Evolutionary conservation across 2,797 vertebrate species (phyloP), one percentile per base, ranked within the genome.

Genomic region (Chaenodraco wilsoni): DNA sequence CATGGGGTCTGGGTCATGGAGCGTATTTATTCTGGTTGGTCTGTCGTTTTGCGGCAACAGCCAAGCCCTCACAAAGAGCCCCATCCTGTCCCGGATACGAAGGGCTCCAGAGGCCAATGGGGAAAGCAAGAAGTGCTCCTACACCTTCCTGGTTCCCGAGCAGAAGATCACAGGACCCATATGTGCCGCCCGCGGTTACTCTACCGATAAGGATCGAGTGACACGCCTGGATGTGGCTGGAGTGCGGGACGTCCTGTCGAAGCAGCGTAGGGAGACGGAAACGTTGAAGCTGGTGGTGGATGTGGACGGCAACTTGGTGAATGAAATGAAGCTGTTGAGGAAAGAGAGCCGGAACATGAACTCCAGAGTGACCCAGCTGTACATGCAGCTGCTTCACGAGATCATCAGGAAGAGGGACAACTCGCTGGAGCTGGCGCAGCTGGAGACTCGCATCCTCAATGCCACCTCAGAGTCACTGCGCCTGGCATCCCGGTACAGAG

Each of bases 331-430:
- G 90, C 86, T 99, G 55, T 86, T 99, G 86, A 93, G 98, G 71
- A 99, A 99, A 74, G 98, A 99, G 89, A 99, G 98, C 23, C 96
- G 98, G 1, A 99, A 99, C 89, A 99, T 99, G 98, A 99, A 99
- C 92, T 98, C 98, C 0, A 94, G 98, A 0, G 98, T 99, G 19
- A 99, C 98, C 1, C 98, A 99, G 40, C 97, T 99, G 74, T 99
- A 99, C 51, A 99, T 99, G 98, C 98, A 99, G 57, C 95, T 99
- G 56, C 78, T 99, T 73, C 98, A 99, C 0, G 98, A 99, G 92
- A 99, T 99, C 27, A 99, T 99, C 73, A 95, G 98, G 14, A 99
- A 99, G 85, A 93, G 98, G 9, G 98, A 99, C 76, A 99, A 99
- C 81, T 96, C 98, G 0, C 95, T 99, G 5, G 98, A 99, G 90